A percentile compares a stretch with the other conserved stretches of the same genome.
phyloP scores from a whole-genome alignment of 2,797 vertebrate genomes.

The Botia kubotai region DNA sequence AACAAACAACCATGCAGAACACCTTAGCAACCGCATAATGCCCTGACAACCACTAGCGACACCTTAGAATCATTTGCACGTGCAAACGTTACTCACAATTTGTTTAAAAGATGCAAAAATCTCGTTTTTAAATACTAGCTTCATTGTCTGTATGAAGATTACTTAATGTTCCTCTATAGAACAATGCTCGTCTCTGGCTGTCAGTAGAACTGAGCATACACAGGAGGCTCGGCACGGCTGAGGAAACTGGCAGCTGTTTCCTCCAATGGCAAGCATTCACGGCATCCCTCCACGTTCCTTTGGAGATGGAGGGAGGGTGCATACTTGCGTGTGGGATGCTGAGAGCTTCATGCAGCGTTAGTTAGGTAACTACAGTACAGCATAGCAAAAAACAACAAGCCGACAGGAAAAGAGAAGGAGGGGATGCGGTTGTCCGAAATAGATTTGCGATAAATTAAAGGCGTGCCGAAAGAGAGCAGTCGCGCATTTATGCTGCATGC shows the following conservation, averaged over 20 bases:
- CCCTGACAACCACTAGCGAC: not conserved
- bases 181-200: slow-evolving; percentile 24
- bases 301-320: slow-evolving; percentile 55
- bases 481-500: slow-evolving; percentile 24
- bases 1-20: not conserved
- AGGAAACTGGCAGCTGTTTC: slow-evolving; percentile 54
- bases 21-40: not conserved
- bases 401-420: slow-evolving; percentile 16
- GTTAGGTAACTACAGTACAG: slow-evolving; percentile 68
- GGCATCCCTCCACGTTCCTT: slow-evolving; percentile 48
- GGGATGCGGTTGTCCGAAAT: slow-evolving; percentile 31
- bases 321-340: slow-evolving; percentile 62
- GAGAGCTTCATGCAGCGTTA: slow-evolving; percentile 64
- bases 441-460: slow-evolving; percentile 50
- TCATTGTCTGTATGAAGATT: not conserved
- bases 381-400: slow-evolving; percentile 44
- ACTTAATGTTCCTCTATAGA: not conserved
- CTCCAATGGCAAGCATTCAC: slow-evolving; percentile 58
- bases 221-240: slow-evolving; percentile 44
- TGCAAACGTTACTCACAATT: not conserved
- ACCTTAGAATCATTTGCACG: not conserved
- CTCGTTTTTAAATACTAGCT: not conserved
- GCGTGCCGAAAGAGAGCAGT: slow-evolving; percentile 6
- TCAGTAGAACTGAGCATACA: slow-evolving; percentile 40
- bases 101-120: not conserved